phyloP scores from a whole-genome alignment of 2,888 invertebrate species.

The Cryptops parisi region DNA sequence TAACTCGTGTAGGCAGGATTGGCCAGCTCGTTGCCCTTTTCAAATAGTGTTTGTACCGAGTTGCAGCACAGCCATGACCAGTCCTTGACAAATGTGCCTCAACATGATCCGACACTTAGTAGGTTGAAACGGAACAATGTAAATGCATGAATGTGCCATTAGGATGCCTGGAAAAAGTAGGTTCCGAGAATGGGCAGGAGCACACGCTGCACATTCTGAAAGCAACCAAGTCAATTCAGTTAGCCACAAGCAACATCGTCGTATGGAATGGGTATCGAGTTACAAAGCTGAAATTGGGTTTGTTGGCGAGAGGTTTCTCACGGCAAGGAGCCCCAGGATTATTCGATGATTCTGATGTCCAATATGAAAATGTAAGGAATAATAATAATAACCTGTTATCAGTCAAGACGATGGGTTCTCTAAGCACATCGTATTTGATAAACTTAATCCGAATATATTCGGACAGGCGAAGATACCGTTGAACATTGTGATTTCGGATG shows the following conservation, averaged over 20 bases:
- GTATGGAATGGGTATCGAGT: no score
- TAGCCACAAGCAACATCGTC: no score
- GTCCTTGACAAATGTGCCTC: no score
- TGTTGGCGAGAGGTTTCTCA: no score
- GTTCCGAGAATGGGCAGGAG: conserved; percentile 30
- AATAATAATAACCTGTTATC: conserved; percentile 31
- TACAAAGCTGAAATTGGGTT: no score
- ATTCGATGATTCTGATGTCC: not conserved
- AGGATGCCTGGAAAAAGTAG: conserved; percentile 34
- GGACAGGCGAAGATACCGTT: conserved; percentile 32
- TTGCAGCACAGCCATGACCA: no score
- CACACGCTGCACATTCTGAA: conserved; percentile 31
- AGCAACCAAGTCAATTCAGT: not conserved
- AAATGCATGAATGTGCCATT: conserved; percentile 35
- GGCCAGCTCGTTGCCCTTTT: no score
- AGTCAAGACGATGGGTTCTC: conserved; percentile 28
- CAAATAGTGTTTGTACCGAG: no score
- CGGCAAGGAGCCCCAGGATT: not conserved
- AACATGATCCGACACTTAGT: no score
- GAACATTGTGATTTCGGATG: conserved; percentile 29
- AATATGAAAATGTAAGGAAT: no score
- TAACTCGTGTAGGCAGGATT: no score
- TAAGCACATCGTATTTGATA: conserved; percentile 27
- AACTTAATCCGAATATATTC: conserved; percentile 32
- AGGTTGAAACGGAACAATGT: conserved; percentile 25